Percentiles rank a stretch among this genome's conserved stretches.
These are phyloP conservation scores for Beroe forskalii DNA, from an alignment of 37 sponge, comb jelly and placozoan genomes.

Conservation along the genomic window DNA sequence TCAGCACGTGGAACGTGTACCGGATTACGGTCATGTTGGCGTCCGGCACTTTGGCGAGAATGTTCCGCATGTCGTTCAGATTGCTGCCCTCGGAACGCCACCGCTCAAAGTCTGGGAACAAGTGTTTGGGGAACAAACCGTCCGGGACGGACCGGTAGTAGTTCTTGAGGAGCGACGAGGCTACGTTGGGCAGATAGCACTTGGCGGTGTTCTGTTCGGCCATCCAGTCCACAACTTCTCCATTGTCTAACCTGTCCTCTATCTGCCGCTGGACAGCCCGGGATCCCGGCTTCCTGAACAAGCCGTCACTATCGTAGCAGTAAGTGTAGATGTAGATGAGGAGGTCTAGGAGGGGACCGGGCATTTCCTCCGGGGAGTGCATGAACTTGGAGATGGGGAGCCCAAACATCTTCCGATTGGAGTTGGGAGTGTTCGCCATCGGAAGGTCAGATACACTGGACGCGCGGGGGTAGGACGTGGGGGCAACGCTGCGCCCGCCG, in stretches of 20 bases:
- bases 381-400: slow-evolving; percentile 5
- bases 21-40: slow-evolving; percentile 15
- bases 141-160: not conserved
- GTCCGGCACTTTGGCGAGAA: slow-evolving; percentile 22
- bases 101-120: slow-evolving; percentile 43
- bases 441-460: not conserved
- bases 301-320: slow-evolving; percentile 12
- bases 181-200: slow-evolving; percentile 34
- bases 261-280: not conserved
- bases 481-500: slow-evolving; percentile 46
- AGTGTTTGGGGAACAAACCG: slow-evolving; percentile 23
- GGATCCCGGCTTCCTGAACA: slow-evolving; percentile 55
- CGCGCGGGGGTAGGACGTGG: not conserved
- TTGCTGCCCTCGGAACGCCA: slow-evolving; percentile 11
- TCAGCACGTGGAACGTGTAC: slow-evolving; percentile 62
- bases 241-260: slow-evolving; percentile 42
- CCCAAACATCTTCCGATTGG: slow-evolving; percentile 46
- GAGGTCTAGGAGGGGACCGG: slow-evolving; percentile 32
- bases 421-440: not conserved
- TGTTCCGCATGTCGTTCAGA: not conserved
- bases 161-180: slow-evolving; percentile 22
- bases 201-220: slow-evolving; percentile 8
- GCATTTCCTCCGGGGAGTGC: not conserved
- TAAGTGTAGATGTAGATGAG: slow-evolving; percentile 29
- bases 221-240: slow-evolving; percentile 27